phyloP scores from a whole-genome alignment of 2,113 vertebrate genomes.

The Ctenomys sociabilis region DNA sequence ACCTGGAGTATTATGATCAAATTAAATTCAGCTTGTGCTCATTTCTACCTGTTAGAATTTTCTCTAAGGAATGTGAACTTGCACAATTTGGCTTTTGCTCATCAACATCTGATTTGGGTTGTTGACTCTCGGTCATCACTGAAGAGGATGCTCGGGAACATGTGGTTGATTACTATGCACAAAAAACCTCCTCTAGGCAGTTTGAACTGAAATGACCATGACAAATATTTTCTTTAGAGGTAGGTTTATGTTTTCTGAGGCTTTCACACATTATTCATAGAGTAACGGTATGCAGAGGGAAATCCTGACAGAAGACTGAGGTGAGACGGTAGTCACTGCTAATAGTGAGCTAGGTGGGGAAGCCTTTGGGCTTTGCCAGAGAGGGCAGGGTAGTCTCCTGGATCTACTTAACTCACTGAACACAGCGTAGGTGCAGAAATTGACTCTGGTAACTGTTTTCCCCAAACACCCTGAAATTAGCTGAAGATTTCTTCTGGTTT shows the following conservation, averaged over 20 bases:
- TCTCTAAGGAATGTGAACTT: constrained; percentile 33
- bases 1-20: constrained; percentile 34
- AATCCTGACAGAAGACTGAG: background rate
- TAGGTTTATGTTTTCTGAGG: constrained; percentile 11
- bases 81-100: constrained; percentile 43
- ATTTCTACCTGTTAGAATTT: constrained; percentile 48
- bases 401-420: too few relatives aligned
- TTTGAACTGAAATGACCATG: background rate
- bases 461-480: background rate
- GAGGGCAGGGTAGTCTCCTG: too few relatives aligned
- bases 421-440: background rate
- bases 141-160: background rate
- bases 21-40: constrained; percentile 59
- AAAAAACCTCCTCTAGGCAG: background rate
- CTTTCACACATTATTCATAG: constrained; percentile 34
- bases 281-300: background rate
- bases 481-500: background rate
- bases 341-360: background rate
- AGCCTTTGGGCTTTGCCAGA: background rate
- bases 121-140: background rate
- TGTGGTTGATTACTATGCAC: background rate
- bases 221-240: constrained; percentile 22
- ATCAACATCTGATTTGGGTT: constrained; percentile 4
- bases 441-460: background rate
- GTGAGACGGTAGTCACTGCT: background rate